Base-by-base conservation (phyloP, 1,140 invertebrate species). In the Branchinecta lynchi region DNA sequence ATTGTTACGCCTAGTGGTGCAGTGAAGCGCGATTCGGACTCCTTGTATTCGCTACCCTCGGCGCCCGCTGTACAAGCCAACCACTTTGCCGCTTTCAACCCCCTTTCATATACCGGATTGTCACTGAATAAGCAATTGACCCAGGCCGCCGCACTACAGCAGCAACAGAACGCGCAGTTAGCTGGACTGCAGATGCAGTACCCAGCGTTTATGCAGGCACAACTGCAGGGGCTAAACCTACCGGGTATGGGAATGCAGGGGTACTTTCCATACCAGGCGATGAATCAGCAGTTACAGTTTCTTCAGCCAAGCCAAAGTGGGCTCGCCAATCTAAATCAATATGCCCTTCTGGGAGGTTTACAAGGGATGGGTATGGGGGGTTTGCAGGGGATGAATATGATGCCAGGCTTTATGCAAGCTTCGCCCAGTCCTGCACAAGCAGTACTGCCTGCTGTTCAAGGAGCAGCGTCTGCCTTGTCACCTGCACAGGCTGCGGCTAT, bases 1-100 rank as follows among this genome's bases (percentile, higher is more conserved):
- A 60, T 60, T 60, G 51, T 60, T 15, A 60, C 51, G 12, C 51
- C 51, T 60, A 60, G 51, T 60, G 51, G 51, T 60, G 51, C 51
- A 15, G 51, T 60, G 12, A 60, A 60, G 6, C 12, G 51, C 12
- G 51, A 60, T 15, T 12, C 51, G 12, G 51, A 60, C 3, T 12
- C 51, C 12, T 60, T 60, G 12, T 15, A 60, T 20, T 60, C 51
- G 17, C 17, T 60, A 12, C 12, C 51, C 17, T 60, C 51, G 12
- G 12, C 51, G 12, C 51, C 51, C 12, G 12, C 12, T 60, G 51
- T 60, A 20, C 51, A 60, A 60, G 51, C 51, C 51, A 60, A 20
- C 51, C 17, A 12, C 12, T 20, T 60, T 15, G 51, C 51, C 12
- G 51, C 51, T 60, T 60, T 60, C 12, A 60, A 60, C 17, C 51